Evolutionary conservation across 2,888 invertebrate species (phyloP).

Genomic region (Epirrita christyi): DNA sequence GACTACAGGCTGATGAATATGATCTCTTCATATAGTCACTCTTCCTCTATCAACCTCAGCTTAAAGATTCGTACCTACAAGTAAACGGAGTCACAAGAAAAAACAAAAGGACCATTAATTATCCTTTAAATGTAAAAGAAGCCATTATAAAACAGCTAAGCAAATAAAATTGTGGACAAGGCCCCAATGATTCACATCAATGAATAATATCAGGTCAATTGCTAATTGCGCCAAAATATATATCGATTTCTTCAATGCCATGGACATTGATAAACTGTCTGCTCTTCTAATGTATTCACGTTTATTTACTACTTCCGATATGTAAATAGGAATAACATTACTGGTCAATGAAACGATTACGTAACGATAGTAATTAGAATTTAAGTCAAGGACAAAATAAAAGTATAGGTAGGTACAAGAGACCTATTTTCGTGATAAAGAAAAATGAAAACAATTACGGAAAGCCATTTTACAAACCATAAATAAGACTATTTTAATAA

Average conservation of each 20-base stretch:
- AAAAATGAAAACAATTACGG: conserved; percentile 34
- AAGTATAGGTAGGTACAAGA: neutral
- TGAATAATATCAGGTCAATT: conserved; percentile 23
- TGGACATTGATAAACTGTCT: conserved; percentile 15
- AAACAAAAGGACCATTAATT: neutral
- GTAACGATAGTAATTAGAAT: neutral
- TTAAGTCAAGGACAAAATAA: conserved; percentile 4
- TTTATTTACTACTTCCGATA: conserved; percentile 23
- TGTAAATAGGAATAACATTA: conserved; percentile 11
- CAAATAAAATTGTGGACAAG: conserved; percentile 34
- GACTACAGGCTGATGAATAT: too few species aligned
- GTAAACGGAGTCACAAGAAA: neutral
- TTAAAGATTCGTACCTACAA: neutral
- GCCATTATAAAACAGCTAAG: conserved; percentile 16
- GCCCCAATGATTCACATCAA: conserved; percentile 32
- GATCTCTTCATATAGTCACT: too few species aligned
- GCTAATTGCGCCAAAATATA: conserved; percentile 25
- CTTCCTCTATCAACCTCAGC: neutral
- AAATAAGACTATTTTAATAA: conserved; percentile 19
- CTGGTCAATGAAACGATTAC: conserved; percentile 15
- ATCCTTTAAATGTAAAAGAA: conserved; percentile 1
- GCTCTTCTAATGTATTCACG: conserved; percentile 18
- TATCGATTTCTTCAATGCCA: conserved; percentile 33
- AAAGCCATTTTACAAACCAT: conserved; percentile 31
- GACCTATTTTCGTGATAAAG: conserved; percentile 10